Conservation (phyloP, 2,797 vertebrate genomes). For the Helostoma temminkii region DNA sequence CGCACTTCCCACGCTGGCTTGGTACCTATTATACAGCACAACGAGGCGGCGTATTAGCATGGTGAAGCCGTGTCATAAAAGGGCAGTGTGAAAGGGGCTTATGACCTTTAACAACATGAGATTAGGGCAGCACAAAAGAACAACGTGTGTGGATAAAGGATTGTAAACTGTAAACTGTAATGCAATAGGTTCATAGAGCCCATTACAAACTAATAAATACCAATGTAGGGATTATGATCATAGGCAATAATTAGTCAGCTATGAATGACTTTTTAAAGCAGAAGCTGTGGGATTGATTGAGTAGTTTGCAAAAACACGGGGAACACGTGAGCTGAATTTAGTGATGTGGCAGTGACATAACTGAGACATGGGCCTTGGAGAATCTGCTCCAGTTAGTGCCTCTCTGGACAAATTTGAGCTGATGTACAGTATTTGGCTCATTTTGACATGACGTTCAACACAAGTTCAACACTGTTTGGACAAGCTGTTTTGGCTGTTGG, state of each 20-base stretch:
- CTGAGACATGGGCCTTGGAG: neutral
- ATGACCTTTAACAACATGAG: too few species aligned
- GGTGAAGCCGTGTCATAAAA: too few species aligned
- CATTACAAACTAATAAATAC: too few species aligned
- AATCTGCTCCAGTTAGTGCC: neutral
- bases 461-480: neutral
- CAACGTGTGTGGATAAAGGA: too few species aligned
- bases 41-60: too few species aligned
- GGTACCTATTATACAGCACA: too few species aligned
- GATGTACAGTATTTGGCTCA: neutral
- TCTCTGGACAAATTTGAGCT: neutral
- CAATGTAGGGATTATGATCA: neutral
- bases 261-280: neutral
- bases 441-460: neutral
- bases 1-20: too few species aligned
- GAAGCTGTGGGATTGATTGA: too few species aligned
- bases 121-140: too few species aligned
- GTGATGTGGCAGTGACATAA: neutral
- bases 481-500: neutral
- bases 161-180: too few species aligned
- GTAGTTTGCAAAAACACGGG: neutral
- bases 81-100: too few species aligned
- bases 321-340: neutral
- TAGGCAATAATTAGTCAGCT: neutral
- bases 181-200: too few species aligned